phyloP scores from a whole-genome alignment of 2,888 invertebrate genomes.

The Lottia scabra region DNA sequence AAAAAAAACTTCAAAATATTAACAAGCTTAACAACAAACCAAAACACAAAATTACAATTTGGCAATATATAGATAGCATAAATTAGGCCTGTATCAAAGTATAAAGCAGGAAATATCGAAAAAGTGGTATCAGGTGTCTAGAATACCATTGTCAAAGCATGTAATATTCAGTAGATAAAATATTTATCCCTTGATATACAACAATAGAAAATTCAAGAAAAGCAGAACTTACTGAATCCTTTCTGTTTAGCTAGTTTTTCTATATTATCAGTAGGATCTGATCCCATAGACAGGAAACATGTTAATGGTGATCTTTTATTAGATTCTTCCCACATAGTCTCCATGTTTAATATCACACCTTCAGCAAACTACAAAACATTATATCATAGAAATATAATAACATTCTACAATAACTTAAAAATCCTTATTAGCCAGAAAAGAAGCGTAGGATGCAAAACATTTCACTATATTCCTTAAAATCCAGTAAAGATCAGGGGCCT shows the following conservation, averaged over 20 bases:
- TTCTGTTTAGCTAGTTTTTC: conserved; percentile 86
- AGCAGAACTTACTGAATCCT: conserved; percentile 79
- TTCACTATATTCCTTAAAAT: too few relatives aligned
- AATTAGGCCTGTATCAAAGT: too few relatives aligned
- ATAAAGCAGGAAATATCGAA: too few relatives aligned
- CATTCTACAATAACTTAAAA: not conserved
- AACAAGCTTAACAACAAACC: too few relatives aligned
- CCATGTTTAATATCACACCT: conserved; percentile 90
- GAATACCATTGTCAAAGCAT: not conserved
- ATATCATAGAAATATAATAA: not conserved
- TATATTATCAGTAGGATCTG: conserved; percentile 96
- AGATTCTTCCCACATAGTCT: conserved; percentile 90
- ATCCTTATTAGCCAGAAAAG: too few relatives aligned
- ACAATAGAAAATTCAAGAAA: not conserved
- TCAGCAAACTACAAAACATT: conserved; percentile 76
- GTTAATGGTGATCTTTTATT: conserved; percentile 89
- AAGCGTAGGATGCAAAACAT: too few relatives aligned
- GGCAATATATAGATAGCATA: too few relatives aligned
- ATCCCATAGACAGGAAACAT: conserved; percentile 93
- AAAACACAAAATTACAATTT: too few relatives aligned
- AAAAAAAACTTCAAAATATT: too few relatives aligned
- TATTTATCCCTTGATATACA: not conserved
- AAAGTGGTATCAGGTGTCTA: too few relatives aligned
- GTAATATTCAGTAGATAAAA: too few relatives aligned
- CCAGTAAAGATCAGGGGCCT: too few relatives aligned